Conservation (phyloP, 1,140 invertebrate species). For the Phthorimaea operculella region DNA sequence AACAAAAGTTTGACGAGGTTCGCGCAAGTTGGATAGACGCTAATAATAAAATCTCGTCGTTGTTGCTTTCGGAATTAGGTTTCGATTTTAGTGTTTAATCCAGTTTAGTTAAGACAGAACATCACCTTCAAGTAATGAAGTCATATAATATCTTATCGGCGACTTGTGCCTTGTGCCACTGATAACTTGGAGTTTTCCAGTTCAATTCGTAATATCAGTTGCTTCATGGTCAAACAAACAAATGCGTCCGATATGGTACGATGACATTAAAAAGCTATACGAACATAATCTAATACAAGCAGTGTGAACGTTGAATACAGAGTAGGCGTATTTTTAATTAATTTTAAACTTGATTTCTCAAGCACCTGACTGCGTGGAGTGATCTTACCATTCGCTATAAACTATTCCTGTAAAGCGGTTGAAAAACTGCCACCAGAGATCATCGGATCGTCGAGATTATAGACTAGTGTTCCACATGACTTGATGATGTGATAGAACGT, state of each 20-base stretch:
- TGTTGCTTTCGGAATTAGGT: not conserved
- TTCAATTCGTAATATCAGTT: conserved; percentile 17
- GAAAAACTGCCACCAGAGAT: too few relatives aligned
- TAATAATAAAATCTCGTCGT: not conserved
- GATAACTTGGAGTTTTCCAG: conserved; percentile 42
- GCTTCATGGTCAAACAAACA: conserved; percentile 16
- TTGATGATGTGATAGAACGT: too few relatives aligned
- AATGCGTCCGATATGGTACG: conserved; percentile 15
- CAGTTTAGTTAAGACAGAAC: conserved; percentile 15
- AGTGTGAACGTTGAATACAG: too few relatives aligned
- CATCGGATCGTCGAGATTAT: too few relatives aligned
- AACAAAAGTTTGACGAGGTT: not conserved
- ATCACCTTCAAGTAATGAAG: conserved; percentile 44
- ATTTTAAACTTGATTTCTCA: too few relatives aligned
- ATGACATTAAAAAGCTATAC: conserved; percentile 10
- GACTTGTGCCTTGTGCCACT: conserved; percentile 33
- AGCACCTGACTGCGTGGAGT: too few relatives aligned
- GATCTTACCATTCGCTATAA: too few relatives aligned
- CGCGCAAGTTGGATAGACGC: not conserved
- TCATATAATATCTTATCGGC: conserved; percentile 45
- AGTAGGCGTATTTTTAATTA: too few relatives aligned
- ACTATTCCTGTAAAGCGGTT: too few relatives aligned
- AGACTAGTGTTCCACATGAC: too few relatives aligned
- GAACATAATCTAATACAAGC: conserved; percentile 10
- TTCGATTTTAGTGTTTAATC: conserved; percentile 1